Evolutionary conservation across 2,888 invertebrate species (phyloP).

Genomic region (Lysandra coridon): DNA sequence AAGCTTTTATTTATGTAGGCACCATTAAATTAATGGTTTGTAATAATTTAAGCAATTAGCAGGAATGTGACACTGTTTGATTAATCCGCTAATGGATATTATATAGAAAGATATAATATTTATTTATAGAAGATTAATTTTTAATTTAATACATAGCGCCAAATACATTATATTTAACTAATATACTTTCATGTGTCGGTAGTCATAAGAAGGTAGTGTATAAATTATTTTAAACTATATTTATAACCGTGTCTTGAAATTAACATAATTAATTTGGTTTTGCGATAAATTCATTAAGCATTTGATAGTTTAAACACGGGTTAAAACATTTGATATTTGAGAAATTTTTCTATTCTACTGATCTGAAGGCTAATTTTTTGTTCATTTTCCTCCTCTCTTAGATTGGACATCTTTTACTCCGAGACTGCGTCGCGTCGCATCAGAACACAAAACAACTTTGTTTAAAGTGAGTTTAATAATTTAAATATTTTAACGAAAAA

Average conservation of each 20-base stretch:
- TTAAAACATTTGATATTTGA: not conserved
- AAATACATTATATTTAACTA: not conserved
- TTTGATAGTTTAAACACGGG: not conserved
- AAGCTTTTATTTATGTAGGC: conserved; percentile 5
- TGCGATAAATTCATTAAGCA: not conserved
- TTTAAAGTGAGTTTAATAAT: too few relatives aligned
- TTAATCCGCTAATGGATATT: conserved; percentile 16
- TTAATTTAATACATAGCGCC: conserved; percentile 15
- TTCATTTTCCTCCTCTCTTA: too few relatives aligned
- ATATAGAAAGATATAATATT: conserved; percentile 1
- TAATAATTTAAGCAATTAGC: conserved; percentile 24
- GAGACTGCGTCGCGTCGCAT: too few relatives aligned
- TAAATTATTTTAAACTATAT: conserved; percentile 18
- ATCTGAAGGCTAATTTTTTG: not conserved
- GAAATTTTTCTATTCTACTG: not conserved
- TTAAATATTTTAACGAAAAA: too few relatives aligned
- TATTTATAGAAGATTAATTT: not conserved
- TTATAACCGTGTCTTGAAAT: not conserved
- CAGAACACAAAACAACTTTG: too few relatives aligned
- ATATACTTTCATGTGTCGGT: not conserved
- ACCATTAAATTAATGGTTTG: conserved; percentile 13
- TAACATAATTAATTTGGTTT: conserved; percentile 4
- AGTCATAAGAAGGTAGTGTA: conserved; percentile 5
- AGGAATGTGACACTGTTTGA: conserved; percentile 25
- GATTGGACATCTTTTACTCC: too few relatives aligned